phyloP scores from a whole-genome alignment of 2,888 invertebrate genomes.

The Cryptosula pallasiana region DNA sequence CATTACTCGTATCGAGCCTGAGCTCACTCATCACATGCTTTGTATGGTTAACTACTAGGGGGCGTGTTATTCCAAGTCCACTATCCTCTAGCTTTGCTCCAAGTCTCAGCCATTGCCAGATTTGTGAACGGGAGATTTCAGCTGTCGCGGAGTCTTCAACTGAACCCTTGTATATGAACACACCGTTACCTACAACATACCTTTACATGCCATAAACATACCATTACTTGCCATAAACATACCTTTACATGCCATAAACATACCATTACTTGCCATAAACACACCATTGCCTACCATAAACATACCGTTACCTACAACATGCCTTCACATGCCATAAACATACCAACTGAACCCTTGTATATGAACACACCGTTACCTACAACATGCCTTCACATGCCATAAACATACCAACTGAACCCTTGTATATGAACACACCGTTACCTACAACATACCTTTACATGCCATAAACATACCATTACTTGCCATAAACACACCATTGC shows the following conservation, averaged over 20 bases:
- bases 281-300: too few relatives aligned
- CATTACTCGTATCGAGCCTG: not conserved
- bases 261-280: too few relatives aligned
- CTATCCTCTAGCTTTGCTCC: constrained; percentile 60
- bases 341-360: not conserved
- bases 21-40: not conserved
- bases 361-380: not conserved
- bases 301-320: too few relatives aligned
- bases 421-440: constrained; percentile 64
- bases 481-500: too few relatives aligned
- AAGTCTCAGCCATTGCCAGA: constrained; percentile 64
- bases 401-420: constrained; percentile 66
- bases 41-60: not conserved
- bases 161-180: constrained; percentile 63
- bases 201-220: too few relatives aligned
- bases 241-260: too few relatives aligned
- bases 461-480: too few relatives aligned
- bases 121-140: constrained; percentile 67
- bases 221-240: too few relatives aligned
- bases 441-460: too few relatives aligned
- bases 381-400: constrained; percentile 70
- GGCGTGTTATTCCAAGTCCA: constrained; percentile 30
- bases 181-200: constrained; percentile 60
- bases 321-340: too few relatives aligned
- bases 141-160: constrained; percentile 72